A percentile compares a stretch with the other conserved stretches of the same genome.
These are phyloP conservation scores for Ectropis grisescens DNA, from an alignment of 1,140 invertebrate species.

Conservation along the genomic window DNA sequence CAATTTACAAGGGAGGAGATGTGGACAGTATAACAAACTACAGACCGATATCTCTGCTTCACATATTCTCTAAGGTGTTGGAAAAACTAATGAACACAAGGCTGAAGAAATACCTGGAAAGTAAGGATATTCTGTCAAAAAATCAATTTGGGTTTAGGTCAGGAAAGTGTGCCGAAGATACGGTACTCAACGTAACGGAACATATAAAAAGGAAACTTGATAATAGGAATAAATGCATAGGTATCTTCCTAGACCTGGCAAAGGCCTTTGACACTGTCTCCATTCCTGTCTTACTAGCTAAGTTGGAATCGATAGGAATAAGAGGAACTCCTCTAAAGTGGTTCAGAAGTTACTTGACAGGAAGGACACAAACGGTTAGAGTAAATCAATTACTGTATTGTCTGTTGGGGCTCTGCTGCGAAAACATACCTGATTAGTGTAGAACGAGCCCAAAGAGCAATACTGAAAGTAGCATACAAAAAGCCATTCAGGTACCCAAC, in stretches of 20 bases:
- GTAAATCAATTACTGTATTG: too few relatives aligned
- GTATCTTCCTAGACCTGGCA: neutral
- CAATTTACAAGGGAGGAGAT: conserved; percentile 1
- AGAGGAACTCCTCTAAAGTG: neutral
- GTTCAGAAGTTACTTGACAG: too few relatives aligned
- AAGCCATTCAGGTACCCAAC: too few relatives aligned
- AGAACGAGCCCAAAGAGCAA: too few relatives aligned
- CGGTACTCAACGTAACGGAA: neutral
- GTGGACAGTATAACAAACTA: too few relatives aligned
- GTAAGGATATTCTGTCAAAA: neutral
- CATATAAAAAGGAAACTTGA: neutral
- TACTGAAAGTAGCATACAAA: too few relatives aligned
- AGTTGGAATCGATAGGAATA: neutral
- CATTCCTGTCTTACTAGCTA: too few relatives aligned
- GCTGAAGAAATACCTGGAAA: neutral
- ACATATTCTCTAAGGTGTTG: conserved; percentile 4
- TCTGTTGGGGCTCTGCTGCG: too few relatives aligned
- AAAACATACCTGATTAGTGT: too few relatives aligned
- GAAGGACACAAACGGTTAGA: too few relatives aligned
- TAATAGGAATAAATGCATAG: neutral
- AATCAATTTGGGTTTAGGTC: too few relatives aligned
- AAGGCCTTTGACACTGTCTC: too few relatives aligned
- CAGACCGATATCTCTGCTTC: conserved; percentile 5
- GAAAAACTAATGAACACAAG: conserved; percentile 10
- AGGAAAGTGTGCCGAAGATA: neutral